Evolutionary conservation across 2,888 invertebrate species (phyloP).

Genomic region (Digitonthophagus gazella): DNA sequence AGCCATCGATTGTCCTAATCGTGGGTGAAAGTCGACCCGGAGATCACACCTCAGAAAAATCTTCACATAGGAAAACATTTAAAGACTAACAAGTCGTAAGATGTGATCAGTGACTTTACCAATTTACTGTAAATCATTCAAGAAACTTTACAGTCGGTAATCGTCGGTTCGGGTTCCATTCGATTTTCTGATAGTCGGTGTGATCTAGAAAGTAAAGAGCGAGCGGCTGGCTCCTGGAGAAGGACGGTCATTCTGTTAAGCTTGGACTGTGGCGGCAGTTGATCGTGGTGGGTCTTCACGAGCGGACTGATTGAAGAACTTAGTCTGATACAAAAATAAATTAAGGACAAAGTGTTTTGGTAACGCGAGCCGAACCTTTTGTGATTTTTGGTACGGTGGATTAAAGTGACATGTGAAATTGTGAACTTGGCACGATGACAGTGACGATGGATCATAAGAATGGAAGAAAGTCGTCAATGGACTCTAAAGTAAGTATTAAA

Average conservation of each 20-base stretch:
- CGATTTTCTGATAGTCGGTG: not conserved
- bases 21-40: not conserved
- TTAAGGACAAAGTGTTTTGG: no score
- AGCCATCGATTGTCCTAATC: not conserved
- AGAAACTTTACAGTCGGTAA: not conserved
- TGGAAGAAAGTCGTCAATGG: slow-evolving; percentile 56
- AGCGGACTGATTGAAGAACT: not conserved
- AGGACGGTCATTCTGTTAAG: not conserved
- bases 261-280: not conserved
- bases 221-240: not conserved
- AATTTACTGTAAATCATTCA: no score
- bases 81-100: not conserved
- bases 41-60: not conserved
- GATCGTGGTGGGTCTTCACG: not conserved
- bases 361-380: no score
- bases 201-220: not conserved
- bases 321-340: no score
- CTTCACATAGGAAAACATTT: not conserved
- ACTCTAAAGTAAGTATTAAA: slow-evolving; percentile 56
- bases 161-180: not conserved
- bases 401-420: slow-evolving; percentile 16
- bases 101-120: not conserved
- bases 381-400: no score
- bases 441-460: slow-evolving; percentile 54
- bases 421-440: slow-evolving; percentile 44